phyloP scores from a whole-genome alignment of 2,113 vertebrate genomes.

The Toxotes chatareus region DNA sequence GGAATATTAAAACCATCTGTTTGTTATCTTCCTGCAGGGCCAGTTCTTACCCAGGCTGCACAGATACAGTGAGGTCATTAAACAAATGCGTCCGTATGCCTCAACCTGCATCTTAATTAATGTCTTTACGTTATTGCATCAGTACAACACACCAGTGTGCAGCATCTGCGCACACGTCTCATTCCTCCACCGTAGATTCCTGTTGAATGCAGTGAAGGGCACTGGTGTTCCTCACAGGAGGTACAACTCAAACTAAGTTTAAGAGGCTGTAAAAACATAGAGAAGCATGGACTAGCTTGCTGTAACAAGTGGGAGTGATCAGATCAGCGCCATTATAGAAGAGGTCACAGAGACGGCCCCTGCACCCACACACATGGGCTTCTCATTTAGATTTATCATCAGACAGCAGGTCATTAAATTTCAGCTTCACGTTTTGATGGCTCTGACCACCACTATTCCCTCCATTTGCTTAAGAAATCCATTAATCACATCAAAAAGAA shows the following conservation, averaged over 20 bases:
- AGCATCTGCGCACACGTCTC: neutral
- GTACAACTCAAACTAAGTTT: slow-evolving; percentile 34
- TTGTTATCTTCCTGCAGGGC: slow-evolving; percentile 93
- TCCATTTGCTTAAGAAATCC: slow-evolving; percentile 64
- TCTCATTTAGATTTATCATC: slow-evolving; percentile 71
- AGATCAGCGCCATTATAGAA: slow-evolving; percentile 19
- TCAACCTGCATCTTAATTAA: slow-evolving; percentile 67
- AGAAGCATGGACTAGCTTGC: slow-evolving; percentile 20
- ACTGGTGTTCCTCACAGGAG: slow-evolving; percentile 30
- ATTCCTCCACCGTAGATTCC: neutral
- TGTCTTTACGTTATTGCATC: slow-evolving; percentile 47
- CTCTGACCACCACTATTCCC: slow-evolving; percentile 63
- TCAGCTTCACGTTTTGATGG: slow-evolving; percentile 69
- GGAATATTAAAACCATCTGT: slow-evolving; percentile 99
- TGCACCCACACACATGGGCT: slow-evolving; percentile 8
- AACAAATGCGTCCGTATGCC: slow-evolving; percentile 58
- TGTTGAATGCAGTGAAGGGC: slow-evolving; percentile 11
- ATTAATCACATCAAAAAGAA: slow-evolving; percentile 77
- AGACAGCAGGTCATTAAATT: slow-evolving; percentile 67
- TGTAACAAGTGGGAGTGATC: slow-evolving; percentile 62
- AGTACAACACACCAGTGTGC: neutral
- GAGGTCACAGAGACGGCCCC: slow-evolving; percentile 53
- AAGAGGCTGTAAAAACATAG: slow-evolving; percentile 51
- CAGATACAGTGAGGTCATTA: slow-evolving; percentile 65
- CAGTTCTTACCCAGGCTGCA: slow-evolving; percentile 86